These are phyloP conservation scores for Aquatica leii DNA, from an alignment of 2,888 invertebrate genomes.

Conservation along the genomic window DNA sequence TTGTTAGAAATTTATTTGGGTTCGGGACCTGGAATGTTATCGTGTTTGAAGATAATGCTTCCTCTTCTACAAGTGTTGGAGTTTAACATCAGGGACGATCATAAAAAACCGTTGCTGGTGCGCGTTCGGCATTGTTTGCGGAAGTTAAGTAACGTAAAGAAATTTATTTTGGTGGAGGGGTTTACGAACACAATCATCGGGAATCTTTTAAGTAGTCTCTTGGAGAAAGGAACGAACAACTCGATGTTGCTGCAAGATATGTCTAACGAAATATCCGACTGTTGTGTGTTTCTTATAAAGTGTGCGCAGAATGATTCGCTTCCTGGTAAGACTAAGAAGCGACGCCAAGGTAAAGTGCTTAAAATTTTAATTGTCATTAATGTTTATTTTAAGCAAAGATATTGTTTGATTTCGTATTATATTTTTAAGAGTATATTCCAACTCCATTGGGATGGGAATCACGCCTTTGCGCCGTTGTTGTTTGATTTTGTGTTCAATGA, in stretches of 20 bases:
- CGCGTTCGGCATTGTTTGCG: conserved; percentile 70
- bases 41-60: conserved; percentile 73
- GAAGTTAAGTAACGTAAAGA: conserved; percentile 67
- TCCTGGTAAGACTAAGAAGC: conserved; percentile 58
- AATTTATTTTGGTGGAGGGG: conserved; percentile 66
- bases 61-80: conserved; percentile 75
- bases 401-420: conserved; percentile 70
- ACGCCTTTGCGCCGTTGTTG: conserved; percentile 66
- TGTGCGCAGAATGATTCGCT: too few relatives aligned
- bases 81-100: conserved; percentile 73
- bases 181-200: conserved; percentile 65
- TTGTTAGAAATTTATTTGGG: conserved; percentile 77
- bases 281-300: conserved; percentile 70
- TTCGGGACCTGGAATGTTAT: conserved; percentile 72
- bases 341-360: conserved; percentile 58
- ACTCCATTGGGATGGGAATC: conserved; percentile 71
- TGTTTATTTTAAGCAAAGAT: conserved; percentile 70
- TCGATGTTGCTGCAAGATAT: conserved; percentile 72
- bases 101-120: conserved; percentile 72
- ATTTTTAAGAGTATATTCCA: conserved; percentile 73
- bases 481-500: conserved; percentile 68
- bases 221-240: conserved; percentile 71
- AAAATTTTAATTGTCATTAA: conserved; percentile 66
- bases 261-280: conserved; percentile 70
- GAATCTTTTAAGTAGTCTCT: conserved; percentile 65